Base-by-base conservation (phyloP, 2,888 invertebrate species). In the Thereva nobilitata region DNA sequence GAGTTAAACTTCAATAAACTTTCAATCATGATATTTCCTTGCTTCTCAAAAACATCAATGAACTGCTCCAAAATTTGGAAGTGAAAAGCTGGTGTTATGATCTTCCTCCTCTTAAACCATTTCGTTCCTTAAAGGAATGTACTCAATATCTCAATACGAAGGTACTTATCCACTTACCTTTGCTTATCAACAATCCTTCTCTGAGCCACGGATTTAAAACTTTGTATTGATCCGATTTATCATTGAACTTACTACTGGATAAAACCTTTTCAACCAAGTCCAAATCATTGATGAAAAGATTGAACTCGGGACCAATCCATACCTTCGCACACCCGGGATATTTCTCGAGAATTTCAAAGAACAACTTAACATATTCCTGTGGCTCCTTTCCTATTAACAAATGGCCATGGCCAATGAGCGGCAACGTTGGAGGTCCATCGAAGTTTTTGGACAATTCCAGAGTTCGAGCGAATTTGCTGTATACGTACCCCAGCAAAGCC, bases 81-180 rank as follows among this genome's bases (percentile, higher is more conserved):
- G 77, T 91, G 90, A 77, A 90, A 91, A 0, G 90, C 85, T 3
- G 90, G 89, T 0, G 90, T 90, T 67, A 90, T 75, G 69, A 90
- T 83, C 76, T 87, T 88, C 40, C 90, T 82, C 54, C 87, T 83
- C 0, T 78, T 78, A 71, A 82, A 83, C 90, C 90, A 90, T 80
- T 84, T 84, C 1, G 44, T 38, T 6, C 69, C 71, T 67, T 44
- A 7, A 34, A 84, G 73, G 83, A 84, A 84, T 3, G 80, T 77
- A 12, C 73, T 73, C 12, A 84, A 50, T 44, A 77, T 79, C 3
- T 75, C 70, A 70, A 84, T 84, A 0, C 23, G 23, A 23, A 23
- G 23, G 23, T 23, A 23, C 23, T 23, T 23, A 23, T 23, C 23
- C 8, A 34, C 5, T 23, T 9, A 64, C 69, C 68, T 42, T 65